Evolutionary conservation across 2,113 vertebrate species (phyloP), one percentile per base, ranked within the genome.

Genomic region (Nothobranchius furzeri): DNA sequence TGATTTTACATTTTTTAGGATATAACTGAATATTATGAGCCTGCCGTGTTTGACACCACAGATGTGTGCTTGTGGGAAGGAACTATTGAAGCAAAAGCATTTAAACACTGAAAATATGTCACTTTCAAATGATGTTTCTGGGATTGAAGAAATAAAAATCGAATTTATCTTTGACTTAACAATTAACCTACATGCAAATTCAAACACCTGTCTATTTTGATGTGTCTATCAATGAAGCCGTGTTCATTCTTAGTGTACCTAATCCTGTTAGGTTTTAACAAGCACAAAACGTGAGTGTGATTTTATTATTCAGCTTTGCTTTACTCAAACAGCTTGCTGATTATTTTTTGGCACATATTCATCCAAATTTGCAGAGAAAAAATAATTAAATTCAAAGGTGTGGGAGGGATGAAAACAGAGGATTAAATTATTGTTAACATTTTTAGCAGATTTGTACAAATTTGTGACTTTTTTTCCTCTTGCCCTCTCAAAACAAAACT

Each of bases 221-320:
- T 51, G 24, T 68, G 11, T 35, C n/a, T 59, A 30, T 35, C 9
- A 57, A 12, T 65, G 47, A 25, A n/a, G 46, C 12, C 59, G 51
- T 6, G 40, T n/a, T 35, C 0, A 7, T 25, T 43, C n/a, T 52
- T 0, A 20, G 1, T 0, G 10, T 1, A 24, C 4, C 10, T 40
- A 40, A n/a, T 51, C 12, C 37, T 15, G 40, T 43, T 48, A 11
- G 4, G 68, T 60, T 64, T 62, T 55, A 58, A 65, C 15, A 52
- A 40, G 48, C 14, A 60, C 45, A 54, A 17, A 56, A 67, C 55
- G 9, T 59, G 3, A 47, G 0, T 14, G 17, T 47, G 46, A 12
- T 50, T 65, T 69, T 70, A 2, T 75, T 49, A 63, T 49, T 64
- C 42, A 49, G 67, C 65, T 50, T 60, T 46, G 47, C 60, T 76